A percentile compares a stretch with the other conserved stretches of the same genome.
Conservation (phyloP, 2,888 invertebrate genomes). For the Scaeva pyrastri region DNA sequence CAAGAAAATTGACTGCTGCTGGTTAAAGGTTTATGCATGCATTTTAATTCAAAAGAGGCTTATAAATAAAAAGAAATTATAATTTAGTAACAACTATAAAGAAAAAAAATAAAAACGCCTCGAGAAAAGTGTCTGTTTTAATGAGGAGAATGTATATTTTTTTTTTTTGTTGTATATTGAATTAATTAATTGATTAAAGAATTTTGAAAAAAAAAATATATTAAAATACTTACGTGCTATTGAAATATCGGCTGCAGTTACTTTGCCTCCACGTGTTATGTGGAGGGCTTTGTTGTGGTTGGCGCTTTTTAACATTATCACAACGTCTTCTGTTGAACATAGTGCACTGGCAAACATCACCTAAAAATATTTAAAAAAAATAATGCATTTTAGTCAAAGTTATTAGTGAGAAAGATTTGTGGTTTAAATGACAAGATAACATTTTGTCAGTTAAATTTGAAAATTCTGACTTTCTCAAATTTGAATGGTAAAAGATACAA, state of each 20-base stretch:
- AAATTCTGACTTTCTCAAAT: no score
- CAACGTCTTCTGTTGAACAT: conserved; percentile 82
- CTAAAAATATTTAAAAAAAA: conserved; percentile 74
- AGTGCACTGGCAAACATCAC: conserved; percentile 82
- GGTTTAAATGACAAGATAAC: no score
- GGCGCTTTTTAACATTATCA: conserved; percentile 81
- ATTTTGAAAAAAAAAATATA: conserved; percentile 7
- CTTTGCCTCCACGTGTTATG: conserved; percentile 81
- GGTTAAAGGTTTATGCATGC: neutral
- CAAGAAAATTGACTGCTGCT: conserved; percentile 2
- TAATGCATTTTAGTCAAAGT: neutral
- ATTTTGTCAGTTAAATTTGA: no score
- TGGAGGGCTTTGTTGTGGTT: conserved; percentile 81
- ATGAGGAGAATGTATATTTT: neutral
- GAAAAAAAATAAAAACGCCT: conserved; percentile 10
- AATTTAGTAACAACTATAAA: conserved; percentile 8
- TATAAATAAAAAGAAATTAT: neutral
- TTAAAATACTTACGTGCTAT: conserved; percentile 81
- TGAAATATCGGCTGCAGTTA: conserved; percentile 81
- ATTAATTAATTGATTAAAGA: neutral
- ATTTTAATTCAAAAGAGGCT: conserved; percentile 22
- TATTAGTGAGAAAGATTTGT: no score
- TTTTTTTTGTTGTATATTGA: neutral
- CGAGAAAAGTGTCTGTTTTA: neutral
- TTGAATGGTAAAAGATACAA: no score